phyloP scores from a whole-genome alignment of 2,113 vertebrate genomes.

The Eclectus roratus region DNA sequence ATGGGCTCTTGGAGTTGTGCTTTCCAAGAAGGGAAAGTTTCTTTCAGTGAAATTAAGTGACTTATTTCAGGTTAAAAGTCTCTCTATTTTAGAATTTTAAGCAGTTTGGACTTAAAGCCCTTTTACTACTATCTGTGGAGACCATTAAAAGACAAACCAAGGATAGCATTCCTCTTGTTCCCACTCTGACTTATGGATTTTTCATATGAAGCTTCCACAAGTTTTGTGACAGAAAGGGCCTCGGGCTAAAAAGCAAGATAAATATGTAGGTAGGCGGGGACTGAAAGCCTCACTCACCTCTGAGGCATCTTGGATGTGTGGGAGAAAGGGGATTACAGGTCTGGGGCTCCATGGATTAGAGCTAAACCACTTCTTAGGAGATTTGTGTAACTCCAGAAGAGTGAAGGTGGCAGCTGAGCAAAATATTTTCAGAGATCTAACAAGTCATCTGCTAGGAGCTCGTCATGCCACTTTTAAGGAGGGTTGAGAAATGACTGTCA shows the following conservation, averaged over 20 bases:
- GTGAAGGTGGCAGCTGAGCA: background rate
- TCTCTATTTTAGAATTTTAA: background rate
- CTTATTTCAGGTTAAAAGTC: background rate
- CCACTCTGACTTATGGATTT: background rate
- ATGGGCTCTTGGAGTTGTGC: background rate
- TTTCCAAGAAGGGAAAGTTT: background rate
- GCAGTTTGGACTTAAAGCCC: background rate
- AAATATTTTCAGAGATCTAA: slow-evolving; percentile 49
- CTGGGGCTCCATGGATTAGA: background rate
- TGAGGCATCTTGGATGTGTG: background rate
- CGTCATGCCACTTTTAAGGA: slow-evolving; percentile 7
- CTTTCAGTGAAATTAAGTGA: background rate
- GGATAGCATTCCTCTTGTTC: background rate
- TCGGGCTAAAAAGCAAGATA: background rate
- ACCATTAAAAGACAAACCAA: background rate
- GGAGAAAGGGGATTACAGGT: background rate
- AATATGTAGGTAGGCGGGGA: background rate
- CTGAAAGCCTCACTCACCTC: background rate
- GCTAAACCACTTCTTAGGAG: background rate
- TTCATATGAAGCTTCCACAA: background rate
- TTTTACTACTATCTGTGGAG: background rate
- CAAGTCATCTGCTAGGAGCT: slow-evolving; percentile 52
- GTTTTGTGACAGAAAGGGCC: background rate
- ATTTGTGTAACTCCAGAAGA: background rate
- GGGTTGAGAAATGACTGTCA: slow-evolving; percentile 37